Conservation (phyloP, 2,113 vertebrate genomes). For the Protobothrops mucrosquamatus region DNA sequence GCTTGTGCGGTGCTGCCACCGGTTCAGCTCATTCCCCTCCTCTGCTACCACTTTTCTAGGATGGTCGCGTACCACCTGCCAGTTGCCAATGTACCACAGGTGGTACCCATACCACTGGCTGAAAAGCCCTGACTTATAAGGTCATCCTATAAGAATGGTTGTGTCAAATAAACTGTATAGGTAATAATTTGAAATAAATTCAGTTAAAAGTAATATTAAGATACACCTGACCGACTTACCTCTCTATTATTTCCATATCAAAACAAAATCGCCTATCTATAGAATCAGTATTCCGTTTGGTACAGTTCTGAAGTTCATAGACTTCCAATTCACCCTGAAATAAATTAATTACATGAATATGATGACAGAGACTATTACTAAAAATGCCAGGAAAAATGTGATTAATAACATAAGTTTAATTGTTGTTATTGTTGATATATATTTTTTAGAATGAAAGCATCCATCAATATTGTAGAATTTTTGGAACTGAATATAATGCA, state of each 20-base stretch:
- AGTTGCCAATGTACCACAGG: no score
- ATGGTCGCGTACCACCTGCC: no score
- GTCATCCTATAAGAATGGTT: background rate
- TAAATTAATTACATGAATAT: slow-evolving; percentile 39
- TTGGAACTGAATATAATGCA: background rate
- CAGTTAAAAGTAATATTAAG: background rate
- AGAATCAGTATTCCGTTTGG: slow-evolving; percentile 83
- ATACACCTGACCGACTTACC: slow-evolving; percentile 69
- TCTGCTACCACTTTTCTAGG: no score
- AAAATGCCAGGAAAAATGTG: background rate
- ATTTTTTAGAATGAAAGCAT: slow-evolving; percentile 3
- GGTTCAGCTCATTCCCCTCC: no score
- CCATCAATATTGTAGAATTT: background rate
- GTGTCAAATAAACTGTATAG: background rate
- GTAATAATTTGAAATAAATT: background rate
- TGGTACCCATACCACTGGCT: no score
- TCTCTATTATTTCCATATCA: slow-evolving; percentile 90
- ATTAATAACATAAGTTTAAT: rapidly evolving
- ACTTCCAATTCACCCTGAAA: slow-evolving; percentile 88
- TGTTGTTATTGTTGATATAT: background rate
- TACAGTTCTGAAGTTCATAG: slow-evolving; percentile 83
- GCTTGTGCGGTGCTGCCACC: no score
- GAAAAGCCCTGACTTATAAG: background rate
- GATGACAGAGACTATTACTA: background rate
- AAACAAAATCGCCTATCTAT: slow-evolving; percentile 94